Percentiles rank a stretch among this genome's conserved stretches.
Evolutionary conservation across 2,888 invertebrate species (phyloP).

Genomic region (Drosophila parthenogenetica): DNA sequence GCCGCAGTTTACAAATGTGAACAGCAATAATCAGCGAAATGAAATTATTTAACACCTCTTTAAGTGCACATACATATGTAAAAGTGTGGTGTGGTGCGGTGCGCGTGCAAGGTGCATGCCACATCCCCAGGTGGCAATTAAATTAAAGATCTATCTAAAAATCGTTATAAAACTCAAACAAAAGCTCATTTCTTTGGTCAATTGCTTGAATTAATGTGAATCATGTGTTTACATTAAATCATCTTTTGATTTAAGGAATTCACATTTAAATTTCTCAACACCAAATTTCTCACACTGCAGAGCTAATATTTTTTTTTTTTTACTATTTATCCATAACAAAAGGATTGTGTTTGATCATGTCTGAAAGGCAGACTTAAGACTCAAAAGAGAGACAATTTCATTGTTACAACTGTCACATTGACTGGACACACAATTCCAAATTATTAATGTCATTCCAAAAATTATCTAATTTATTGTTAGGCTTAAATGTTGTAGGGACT

Average conservation of each 20-base stretch:
- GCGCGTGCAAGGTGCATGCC: slow-evolving; percentile 43
- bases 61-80: slow-evolving; percentile 13
- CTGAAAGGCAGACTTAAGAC: neutral
- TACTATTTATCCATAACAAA: slow-evolving; percentile 5
- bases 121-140: slow-evolving; percentile 20
- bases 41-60: slow-evolving; percentile 64
- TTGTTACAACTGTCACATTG: slow-evolving; percentile 37
- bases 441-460: slow-evolving; percentile 41
- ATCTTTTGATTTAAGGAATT: neutral
- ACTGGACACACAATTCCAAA: slow-evolving; percentile 19
- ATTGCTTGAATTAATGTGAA: too few relatives aligned
- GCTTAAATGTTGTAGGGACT: slow-evolving; percentile 2
- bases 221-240: too few relatives aligned
- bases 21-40: slow-evolving; percentile 40
- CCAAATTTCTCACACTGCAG: neutral
- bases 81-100: neutral
- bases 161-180: neutral
- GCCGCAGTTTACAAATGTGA: slow-evolving; percentile 17
- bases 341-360: slow-evolving; percentile 8
- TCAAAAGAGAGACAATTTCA: neutral
- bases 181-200: too few relatives aligned
- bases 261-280: neutral
- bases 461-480: slow-evolving; percentile 64
- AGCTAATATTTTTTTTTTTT: neutral
- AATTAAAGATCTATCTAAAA: neutral